Conservation (phyloP, 2,113 vertebrate species). For the Cygnus atratus region DNA sequence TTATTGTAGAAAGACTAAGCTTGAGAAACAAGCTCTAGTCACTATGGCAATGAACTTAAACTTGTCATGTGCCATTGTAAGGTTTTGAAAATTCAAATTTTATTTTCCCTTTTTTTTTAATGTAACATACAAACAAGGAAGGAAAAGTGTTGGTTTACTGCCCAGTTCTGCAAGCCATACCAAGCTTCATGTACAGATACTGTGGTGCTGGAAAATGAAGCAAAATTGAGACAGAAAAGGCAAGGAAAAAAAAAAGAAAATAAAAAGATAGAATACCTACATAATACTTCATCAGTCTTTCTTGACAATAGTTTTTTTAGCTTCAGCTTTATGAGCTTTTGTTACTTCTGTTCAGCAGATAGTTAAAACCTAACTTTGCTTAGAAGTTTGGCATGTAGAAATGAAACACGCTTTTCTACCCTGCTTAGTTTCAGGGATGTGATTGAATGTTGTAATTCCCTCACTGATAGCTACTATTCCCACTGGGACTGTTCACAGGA, state of each 20-base stretch:
- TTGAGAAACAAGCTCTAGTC: constrained; percentile 45
- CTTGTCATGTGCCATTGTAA: not conserved
- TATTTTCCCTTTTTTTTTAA: not conserved
- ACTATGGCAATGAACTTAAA: constrained; percentile 60
- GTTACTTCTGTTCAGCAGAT: not conserved
- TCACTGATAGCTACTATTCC: not conserved
- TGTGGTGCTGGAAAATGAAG: not conserved
- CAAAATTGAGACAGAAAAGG: not conserved
- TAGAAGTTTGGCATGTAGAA: not conserved
- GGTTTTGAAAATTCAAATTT: not conserved
- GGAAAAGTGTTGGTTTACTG: not conserved
- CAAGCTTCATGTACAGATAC: not conserved
- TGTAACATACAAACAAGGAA: not conserved
- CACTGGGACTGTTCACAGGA: not conserved
- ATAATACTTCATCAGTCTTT: not conserved
- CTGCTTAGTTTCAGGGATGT: not conserved
- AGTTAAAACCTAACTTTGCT: not conserved
- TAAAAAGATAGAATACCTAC: not conserved
- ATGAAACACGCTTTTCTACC: not conserved
- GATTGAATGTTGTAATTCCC: not conserved
- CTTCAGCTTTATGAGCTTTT: not conserved
- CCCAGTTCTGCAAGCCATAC: not conserved
- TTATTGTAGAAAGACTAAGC: constrained; percentile 27
- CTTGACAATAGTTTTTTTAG: not conserved
- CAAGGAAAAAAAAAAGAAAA: not conserved